Evolutionary conservation across 2,797 vertebrate species (phyloP), one percentile per base, ranked within the genome.

Genomic region (Novumbra hubbsi): DNA sequence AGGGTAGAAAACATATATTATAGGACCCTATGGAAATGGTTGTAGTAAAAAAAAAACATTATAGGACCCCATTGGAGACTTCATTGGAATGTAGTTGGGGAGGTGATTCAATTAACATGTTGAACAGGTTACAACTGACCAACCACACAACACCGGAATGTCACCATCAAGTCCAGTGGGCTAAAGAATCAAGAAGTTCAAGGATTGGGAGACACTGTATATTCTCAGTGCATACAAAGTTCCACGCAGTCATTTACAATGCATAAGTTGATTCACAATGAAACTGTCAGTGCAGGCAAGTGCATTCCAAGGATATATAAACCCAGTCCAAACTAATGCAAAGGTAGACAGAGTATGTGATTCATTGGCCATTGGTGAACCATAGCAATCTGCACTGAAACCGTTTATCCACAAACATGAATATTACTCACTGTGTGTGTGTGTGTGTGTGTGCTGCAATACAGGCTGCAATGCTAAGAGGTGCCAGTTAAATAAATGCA

Each of bases 401-500:
- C 62, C 5, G 1, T 64, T 64, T 64, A 64, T 64, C 0, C 15
- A 64, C 24, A 17, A 64, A 64, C 28, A 28, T 27, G 28, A 32
- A 27, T 64, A 64, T 64, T 30, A 64, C 62, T 28, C 28, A 64
- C 28, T 67, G 45, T 71, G 68, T 76, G 70, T 71, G 77, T 71
- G 77, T 68, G 57, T 52, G 66, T 57, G 2, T 73, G 74, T 72
- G 67, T 15, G 2, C 84, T 78, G 41, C 50, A 49, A 72, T 73
- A 80, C 64, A 71, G 73, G 68, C 78, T 76, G 71, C 72, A 9
- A 27, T 17, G 55, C 74, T n/a, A 66, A 70, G 70, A 80, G 75
- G 80, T 85, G 84, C 85, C 80, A 73, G 69, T 81, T 81, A 81
- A 84, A 85, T 81, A 85, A 79, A 84, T 76, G 73, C 78, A 73